Evolutionary conservation across 2,113 vertebrate genomes (phyloP).

Genomic region (Mesoclemmys tuberculata): DNA sequence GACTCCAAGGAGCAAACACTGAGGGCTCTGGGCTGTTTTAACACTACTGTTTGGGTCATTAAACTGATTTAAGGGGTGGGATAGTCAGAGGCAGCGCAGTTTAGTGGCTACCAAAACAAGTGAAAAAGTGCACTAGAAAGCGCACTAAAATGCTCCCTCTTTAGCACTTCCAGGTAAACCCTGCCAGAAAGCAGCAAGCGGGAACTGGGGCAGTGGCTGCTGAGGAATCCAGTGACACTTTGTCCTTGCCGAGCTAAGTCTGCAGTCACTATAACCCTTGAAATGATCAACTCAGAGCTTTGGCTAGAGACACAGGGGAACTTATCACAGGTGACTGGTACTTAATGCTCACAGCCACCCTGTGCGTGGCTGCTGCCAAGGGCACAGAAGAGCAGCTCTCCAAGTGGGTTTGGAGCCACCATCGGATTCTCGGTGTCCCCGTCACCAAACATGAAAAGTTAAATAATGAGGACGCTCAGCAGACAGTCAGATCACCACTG

Average conservation of each 20-base stretch:
- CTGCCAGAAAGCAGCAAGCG: neutral
- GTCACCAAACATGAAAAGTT: neutral
- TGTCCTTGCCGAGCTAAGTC: neutral
- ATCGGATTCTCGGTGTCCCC: neutral
- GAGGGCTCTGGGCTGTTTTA: neutral
- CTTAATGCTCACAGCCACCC: neutral
- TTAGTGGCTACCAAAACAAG: neutral
- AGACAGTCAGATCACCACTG: neutral
- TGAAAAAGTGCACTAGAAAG: neutral
- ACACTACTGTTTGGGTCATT: neutral
- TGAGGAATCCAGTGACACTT: neutral
- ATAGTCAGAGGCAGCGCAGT: neutral
- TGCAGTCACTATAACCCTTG: neutral
- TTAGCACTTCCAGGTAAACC: neutral
- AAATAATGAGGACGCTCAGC: neutral
- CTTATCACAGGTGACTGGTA: neutral
- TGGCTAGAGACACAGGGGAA: neutral
- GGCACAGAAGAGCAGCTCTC: neutral
- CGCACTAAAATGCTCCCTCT: neutral
- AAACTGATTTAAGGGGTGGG: neutral
- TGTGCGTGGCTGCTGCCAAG: neutral
- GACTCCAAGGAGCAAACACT: no score
- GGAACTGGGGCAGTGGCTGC: neutral
- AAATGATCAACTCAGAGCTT: neutral
- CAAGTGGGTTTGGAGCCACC: neutral